phyloP scores from a whole-genome alignment of 2,888 invertebrate species.

The Platycnemis pennipes region DNA sequence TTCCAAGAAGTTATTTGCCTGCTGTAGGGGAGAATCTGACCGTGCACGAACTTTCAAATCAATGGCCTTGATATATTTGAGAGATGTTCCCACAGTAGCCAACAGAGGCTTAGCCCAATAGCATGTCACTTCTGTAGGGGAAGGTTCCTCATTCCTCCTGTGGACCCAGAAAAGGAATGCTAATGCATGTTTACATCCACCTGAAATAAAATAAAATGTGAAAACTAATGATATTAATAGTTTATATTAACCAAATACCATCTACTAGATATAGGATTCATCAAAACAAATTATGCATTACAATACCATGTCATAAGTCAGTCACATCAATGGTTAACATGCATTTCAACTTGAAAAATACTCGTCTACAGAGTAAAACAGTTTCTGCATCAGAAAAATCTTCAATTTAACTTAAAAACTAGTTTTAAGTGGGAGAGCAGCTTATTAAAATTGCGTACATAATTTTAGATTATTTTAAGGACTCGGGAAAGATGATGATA shows the following conservation, averaged over 20 bases:
- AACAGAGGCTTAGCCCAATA: background rate
- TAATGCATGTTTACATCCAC: background rate
- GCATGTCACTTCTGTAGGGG: conserved; percentile 19
- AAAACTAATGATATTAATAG: background rate
- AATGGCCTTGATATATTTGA: background rate
- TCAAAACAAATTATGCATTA: background rate
- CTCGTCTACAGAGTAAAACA: too few species aligned
- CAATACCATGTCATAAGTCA: too few species aligned
- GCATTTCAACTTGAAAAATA: too few species aligned
- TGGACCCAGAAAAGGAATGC: conserved; percentile 18
- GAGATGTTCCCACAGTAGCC: conserved; percentile 15
- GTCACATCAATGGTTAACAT: too few species aligned
- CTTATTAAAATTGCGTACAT: too few species aligned
- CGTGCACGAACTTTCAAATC: background rate
- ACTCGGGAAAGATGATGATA: too few species aligned
- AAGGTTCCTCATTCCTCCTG: conserved; percentile 26
- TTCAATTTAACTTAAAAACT: too few species aligned
- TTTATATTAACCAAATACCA: background rate
- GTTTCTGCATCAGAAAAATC: too few species aligned
- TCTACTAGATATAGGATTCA: background rate
- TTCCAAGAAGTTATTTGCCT: conserved; percentile 18
- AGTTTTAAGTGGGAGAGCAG: too few species aligned
- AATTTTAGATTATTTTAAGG: too few species aligned
- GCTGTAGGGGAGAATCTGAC: background rate
- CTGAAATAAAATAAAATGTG: background rate